Evolutionary conservation across 1,140 invertebrate genomes (phyloP).

Genomic region (Triops longicaudatus): DNA sequence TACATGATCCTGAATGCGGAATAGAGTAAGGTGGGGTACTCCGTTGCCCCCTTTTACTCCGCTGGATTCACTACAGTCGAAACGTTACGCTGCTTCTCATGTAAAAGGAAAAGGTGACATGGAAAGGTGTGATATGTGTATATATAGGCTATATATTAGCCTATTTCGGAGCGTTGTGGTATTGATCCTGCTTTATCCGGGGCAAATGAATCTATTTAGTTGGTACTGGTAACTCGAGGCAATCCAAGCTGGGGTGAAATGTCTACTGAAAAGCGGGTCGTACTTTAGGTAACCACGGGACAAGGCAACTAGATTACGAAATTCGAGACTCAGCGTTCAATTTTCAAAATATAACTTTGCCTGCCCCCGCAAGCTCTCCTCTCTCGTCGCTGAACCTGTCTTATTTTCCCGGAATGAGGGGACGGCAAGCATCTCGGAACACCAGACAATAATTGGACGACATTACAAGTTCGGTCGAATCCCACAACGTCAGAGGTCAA

Average conservation of each 20-base stretch:
- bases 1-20: background rate
- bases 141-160: background rate
- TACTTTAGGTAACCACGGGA: background rate
- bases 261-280: background rate
- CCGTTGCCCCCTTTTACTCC: too few species aligned
- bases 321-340: background rate
- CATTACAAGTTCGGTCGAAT: background rate
- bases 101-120: background rate
- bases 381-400: too few species aligned
- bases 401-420: too few species aligned
- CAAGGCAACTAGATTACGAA: constrained; percentile 1
- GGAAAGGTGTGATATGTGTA: background rate
- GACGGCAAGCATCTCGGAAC: too few species aligned
- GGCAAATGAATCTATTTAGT: background rate
- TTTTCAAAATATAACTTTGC: too few species aligned
- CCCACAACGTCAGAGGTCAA: too few species aligned
- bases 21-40: background rate
- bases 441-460: constrained; percentile 17
- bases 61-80: background rate
- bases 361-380: too few species aligned
- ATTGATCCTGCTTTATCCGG: background rate
- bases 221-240: background rate
- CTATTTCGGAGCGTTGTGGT: background rate
- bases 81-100: background rate
- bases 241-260: too few species aligned